Evolutionary conservation across 37 sponge, comb jelly and placozoan species (phyloP), one percentile per base, ranked within the genome.

Genomic region (Diacarnus erythraeanus): DNA sequence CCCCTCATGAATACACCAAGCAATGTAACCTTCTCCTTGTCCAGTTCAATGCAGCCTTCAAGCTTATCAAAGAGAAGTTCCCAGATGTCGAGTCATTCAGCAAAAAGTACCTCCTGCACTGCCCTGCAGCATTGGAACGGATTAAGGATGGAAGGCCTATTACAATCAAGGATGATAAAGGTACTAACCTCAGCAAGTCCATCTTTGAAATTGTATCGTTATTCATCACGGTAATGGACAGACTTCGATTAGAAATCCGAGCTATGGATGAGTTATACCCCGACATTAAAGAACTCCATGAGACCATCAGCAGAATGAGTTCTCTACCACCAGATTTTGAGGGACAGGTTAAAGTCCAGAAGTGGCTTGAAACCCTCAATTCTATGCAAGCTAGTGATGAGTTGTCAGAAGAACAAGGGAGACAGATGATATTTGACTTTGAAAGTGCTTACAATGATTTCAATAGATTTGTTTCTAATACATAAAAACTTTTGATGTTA

Each of bases 351-450:
- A 89, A 88, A 57, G 96, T 98, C 23, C 67, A 91, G 71, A 83
- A 87, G 60, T 98, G 99, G 99, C 82, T 95, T 40, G 88, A 86
- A 54, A 36, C 58, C 39, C 67, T 98, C 51, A 86, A 81, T 47
- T 69, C 71, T 70, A 95, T 98, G 94, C 69, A 69, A 42, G 96
- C 96, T 3, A 88, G 92, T 74, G 99, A 98, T 42, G 92, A 93
- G 70, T 81, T 98, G 56, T 80, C 82, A 26, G 94, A 93, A 29
- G 99, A 98, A 3, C 91, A 98, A 74, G 92, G 59, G 0, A 65
- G 99, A 51, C 92, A 98, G 76, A 98, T 98, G 96, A 59, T 92
- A 0, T 98, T 98, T 83, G 99, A 98, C 43, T 63, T 98, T 69
- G 99, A 98, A 44, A 89, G 84, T 71, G 93, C 88, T 27, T 90